A percentile compares a stretch with the other conserved stretches of the same genome.
These are phyloP conservation scores for Glaucidium brasilianum DNA, from an alignment of 2,113 vertebrate genomes.

Conservation along the genomic window DNA sequence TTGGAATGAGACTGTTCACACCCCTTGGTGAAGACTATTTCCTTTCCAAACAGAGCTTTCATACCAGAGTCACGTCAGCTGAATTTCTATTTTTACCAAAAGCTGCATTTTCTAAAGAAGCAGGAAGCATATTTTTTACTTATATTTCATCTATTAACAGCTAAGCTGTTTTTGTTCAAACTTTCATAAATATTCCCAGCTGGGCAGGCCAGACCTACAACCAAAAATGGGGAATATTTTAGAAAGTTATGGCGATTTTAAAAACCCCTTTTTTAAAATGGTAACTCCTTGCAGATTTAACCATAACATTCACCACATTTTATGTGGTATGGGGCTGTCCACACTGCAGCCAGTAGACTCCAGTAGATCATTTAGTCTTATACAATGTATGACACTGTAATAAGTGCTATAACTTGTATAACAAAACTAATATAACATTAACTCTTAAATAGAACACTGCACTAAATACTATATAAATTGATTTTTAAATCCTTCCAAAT, in stretches of 20 bases:
- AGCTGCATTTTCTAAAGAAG: neutral
- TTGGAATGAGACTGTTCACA: constrained; percentile 35
- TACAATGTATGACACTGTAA: neutral
- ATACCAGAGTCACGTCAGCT: neutral
- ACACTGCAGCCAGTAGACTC: neutral
- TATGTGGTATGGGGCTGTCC: neutral
- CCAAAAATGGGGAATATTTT: neutral
- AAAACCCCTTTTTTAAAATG: rapidly evolving
- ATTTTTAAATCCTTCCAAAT: neutral
- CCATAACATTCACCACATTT: neutral
- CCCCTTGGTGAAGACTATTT: constrained; percentile 49
- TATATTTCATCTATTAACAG: neutral
- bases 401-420: neutral
- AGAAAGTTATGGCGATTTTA: neutral
- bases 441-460: neutral
- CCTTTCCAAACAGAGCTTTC: constrained; percentile 42
- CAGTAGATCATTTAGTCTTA: neutral
- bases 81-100: constrained; percentile 35
- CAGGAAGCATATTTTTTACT: neutral
- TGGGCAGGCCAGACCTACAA: neutral
- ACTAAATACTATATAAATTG: neutral
- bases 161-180: neutral
- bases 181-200: neutral
- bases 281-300: neutral
- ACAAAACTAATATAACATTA: neutral